Conservation (phyloP, 64 coral and sea anemone species). For the Montipora foliosa region DNA sequence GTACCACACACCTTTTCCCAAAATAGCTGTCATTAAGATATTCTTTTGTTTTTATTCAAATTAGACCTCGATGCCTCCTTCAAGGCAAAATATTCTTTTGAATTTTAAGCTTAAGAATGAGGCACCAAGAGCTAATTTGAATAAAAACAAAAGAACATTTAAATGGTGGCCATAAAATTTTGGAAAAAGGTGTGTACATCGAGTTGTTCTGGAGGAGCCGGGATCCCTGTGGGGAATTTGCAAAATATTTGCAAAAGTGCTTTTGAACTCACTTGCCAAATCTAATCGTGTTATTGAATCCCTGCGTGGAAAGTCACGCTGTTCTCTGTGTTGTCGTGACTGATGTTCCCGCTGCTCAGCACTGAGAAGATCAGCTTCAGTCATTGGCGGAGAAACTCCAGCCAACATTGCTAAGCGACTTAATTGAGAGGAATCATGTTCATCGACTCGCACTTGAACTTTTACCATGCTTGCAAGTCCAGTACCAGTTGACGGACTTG, state of each 20-base stretch:
- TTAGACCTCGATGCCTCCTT: too few species aligned
- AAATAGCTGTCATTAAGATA: too few species aligned
- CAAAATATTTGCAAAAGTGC: neutral
- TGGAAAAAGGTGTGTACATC: too few species aligned
- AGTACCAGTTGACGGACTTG: constrained; percentile 42
- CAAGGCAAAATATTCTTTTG: too few species aligned
- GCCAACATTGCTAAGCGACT: constrained; percentile 80
- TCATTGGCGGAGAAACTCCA: constrained; percentile 82
- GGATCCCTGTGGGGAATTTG: too few species aligned
- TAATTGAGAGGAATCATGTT: constrained; percentile 77
- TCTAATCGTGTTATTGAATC: neutral
- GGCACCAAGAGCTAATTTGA: too few species aligned
- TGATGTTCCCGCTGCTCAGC: neutral
- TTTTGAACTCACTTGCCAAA: neutral
- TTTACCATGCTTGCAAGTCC: constrained; percentile 71
- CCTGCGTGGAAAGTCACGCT: neutral
- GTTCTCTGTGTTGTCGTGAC: neutral
- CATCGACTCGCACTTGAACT: constrained; percentile 89
- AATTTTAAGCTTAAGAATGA: too few species aligned
- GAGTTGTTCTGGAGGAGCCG: too few species aligned
- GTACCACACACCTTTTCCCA: too few species aligned
- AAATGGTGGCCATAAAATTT: too few species aligned
- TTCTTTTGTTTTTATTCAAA: too few species aligned
- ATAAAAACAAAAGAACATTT: too few species aligned
- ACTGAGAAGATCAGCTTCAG: constrained; percentile 26